Base-by-base conservation (phyloP, 2,797 vertebrate genomes). In the Morus bassanus region DNA sequence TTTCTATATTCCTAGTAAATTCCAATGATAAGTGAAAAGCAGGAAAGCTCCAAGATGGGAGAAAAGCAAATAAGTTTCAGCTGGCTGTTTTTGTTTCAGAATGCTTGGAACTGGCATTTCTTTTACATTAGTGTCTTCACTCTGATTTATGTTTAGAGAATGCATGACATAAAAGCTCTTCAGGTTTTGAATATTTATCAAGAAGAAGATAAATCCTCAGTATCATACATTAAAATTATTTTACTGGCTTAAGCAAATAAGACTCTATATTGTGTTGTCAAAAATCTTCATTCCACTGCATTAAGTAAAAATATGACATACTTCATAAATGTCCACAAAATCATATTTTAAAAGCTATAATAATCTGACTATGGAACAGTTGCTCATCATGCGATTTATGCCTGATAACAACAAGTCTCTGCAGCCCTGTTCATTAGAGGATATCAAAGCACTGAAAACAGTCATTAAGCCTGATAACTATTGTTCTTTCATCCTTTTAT, bases 361-460 rank as follows among this genome's bases (percentile, higher is more conserved):
- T 85, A 91, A 77, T 94, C n/a, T 78, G 45, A 48, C 64, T 84
- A 6, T 31, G 23, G 37, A 93, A 77, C n/a, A 77, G 67, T 92
- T 85, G 61, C 11, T 85, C 7, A 74, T 72, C 27, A 18, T 83
- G 25, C 1, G 3, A 80, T 93, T 93, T 93, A 80, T 73, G 41
- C 54, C 61, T 94, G 83, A 88, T 56, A 95, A 46, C 61, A 95
- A 75, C 57, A 92, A 89, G 39, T 15, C 57, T 88, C 48, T 70
- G n/a, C 41, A 95, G 11, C 15, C 17, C 45, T 39, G 65, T 84
- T 94, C 73, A 88, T 81, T 93, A 93, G 41, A 81, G 46, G 10
- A 48, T 83, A 94, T 56, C 31, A 85, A 88, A 96, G 69, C n/a
- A 73, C 57, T 72, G 76, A 89, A 96, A 95, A 88, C 57, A 88